Percentiles rank a stretch among this genome's conserved stretches.
Conservation (phyloP, 2,113 vertebrate genomes). For the Neolamprologus sp. region DNA sequence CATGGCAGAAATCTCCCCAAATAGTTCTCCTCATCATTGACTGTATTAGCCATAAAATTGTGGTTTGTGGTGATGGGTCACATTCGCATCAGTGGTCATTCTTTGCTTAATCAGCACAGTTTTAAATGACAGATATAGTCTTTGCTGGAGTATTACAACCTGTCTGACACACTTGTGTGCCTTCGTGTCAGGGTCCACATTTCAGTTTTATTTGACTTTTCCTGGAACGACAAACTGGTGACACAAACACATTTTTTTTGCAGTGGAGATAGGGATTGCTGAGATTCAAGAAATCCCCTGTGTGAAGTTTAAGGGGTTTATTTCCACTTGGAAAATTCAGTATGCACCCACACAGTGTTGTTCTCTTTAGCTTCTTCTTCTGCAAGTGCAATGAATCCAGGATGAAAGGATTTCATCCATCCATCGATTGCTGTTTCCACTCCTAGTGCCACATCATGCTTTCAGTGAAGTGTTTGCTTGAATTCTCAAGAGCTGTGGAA, state of each 20-base stretch:
- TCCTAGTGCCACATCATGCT: conserved; percentile 14
- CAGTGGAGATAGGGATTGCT: background rate
- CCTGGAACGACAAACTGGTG: background rate
- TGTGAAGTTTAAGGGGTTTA: conserved; percentile 27
- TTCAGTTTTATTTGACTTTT: background rate
- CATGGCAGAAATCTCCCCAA: background rate
- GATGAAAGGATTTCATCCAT: conserved; percentile 44
- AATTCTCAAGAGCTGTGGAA: conserved; percentile 29
- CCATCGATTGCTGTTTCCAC: conserved; percentile 23
- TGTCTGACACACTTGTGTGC: background rate
- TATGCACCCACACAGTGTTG: conserved; percentile 4
- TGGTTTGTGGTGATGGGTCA: conserved; percentile 24
- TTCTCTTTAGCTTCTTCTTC: conserved; percentile 18
- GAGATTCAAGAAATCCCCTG: background rate
- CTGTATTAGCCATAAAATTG: conserved; percentile 12
- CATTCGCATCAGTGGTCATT: conserved; percentile 1
- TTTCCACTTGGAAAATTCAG: conserved; percentile 13
- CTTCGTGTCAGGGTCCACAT: background rate
- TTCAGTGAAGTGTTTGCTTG: conserved; percentile 30
- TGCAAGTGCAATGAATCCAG: background rate
- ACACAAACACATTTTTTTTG: background rate
- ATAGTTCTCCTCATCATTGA: conserved; percentile 7
- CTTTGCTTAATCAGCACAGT: conserved; percentile 19
- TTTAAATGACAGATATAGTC: background rate
- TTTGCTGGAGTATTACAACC: background rate